These are phyloP conservation scores for Ploceus nigricollis DNA, from an alignment of 2,113 vertebrate genomes.

Conservation along the genomic window DNA sequence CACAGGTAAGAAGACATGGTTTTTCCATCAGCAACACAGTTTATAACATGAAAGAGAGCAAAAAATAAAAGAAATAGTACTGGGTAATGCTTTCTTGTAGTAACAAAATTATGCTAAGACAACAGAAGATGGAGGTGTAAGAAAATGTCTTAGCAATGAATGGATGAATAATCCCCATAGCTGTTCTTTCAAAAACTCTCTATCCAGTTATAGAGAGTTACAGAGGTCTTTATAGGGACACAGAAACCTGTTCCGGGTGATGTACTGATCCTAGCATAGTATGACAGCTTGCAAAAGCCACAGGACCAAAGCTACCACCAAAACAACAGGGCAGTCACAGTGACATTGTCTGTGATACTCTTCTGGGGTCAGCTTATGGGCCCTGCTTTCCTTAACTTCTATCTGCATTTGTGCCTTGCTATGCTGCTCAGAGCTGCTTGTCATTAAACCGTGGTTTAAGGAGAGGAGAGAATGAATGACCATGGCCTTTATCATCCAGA, in stretches of 20 bases:
- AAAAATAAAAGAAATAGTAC: not conserved
- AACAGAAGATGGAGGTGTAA: not conserved
- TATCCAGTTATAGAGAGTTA: not conserved
- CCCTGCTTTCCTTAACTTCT: not conserved
- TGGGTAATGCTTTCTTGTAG: not conserved
- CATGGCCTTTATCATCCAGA: not conserved
- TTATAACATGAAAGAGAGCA: not conserved
- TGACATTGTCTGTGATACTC: not conserved
- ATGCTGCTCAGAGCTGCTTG: not conserved
- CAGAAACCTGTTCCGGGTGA: not conserved
- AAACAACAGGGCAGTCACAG: not conserved
- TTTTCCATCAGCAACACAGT: not conserved
- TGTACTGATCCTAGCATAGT: not conserved
- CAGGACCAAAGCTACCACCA: not conserved
- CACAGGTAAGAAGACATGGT: not conserved
- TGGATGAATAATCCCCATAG: not conserved
- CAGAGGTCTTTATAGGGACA: not conserved
- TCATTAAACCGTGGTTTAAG: not conserved
- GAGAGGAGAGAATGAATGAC: not conserved
- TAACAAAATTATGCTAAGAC: not conserved
- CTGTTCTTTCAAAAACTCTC: not conserved
- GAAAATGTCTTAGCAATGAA: not conserved
- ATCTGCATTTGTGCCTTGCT: not conserved
- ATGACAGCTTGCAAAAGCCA: not conserved
- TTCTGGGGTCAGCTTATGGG: not conserved